Percentiles rank a stretch among this genome's conserved stretches.
phyloP scores from a whole-genome alignment of 2,797 vertebrate species.

The Chaunax sp. region DNA sequence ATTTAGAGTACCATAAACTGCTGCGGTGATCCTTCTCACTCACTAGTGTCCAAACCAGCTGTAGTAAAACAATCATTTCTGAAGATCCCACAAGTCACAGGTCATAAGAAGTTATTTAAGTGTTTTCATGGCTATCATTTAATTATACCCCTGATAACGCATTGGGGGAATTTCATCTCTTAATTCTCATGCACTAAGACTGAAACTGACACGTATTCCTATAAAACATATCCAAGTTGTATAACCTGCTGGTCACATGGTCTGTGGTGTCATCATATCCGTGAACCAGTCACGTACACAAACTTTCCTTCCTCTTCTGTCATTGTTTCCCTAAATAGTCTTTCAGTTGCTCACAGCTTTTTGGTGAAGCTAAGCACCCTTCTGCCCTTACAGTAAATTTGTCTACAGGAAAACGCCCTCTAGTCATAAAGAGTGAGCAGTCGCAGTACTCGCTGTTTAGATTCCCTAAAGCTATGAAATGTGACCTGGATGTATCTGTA shows the following conservation, averaged over 20 bases:
- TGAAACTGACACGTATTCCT: too few species aligned
- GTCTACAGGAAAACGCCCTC: not conserved
- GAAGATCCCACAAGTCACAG: not conserved
- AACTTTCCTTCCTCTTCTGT: conserved; percentile 48
- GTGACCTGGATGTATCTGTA: not conserved
- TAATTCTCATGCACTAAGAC: not conserved
- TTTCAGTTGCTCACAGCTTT: not conserved
- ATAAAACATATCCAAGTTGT: too few species aligned
- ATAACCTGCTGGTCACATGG: conserved; percentile 57
- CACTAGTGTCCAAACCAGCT: not conserved
- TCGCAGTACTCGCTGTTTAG: not conserved
- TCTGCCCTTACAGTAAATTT: not conserved
- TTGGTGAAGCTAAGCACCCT: not conserved
- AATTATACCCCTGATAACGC: too few species aligned
- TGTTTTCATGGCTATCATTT: not conserved
- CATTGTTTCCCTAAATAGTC: conserved; percentile 53
- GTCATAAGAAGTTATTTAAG: not conserved
- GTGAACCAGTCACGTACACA: conserved; percentile 68
- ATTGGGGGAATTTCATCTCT: not conserved
- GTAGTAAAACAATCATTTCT: not conserved
- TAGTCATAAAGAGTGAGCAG: not conserved
- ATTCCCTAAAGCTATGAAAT: not conserved
- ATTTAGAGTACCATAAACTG: conserved; percentile 12
- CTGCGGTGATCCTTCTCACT: not conserved
- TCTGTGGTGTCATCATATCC: conserved; percentile 30